Base-by-base conservation (phyloP, 2,113 vertebrate genomes). In the Misgurnus anguillicaudatus region DNA sequence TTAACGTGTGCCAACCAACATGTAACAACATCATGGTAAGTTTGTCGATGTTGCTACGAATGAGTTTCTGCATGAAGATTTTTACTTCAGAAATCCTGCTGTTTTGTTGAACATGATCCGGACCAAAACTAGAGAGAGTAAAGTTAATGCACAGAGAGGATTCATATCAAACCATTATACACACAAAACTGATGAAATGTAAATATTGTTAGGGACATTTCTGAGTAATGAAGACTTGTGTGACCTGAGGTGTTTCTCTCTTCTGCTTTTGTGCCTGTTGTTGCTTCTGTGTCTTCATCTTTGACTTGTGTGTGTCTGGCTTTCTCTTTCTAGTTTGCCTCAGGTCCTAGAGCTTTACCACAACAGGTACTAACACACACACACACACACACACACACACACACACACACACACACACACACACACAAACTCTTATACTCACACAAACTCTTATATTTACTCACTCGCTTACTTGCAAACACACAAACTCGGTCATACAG, bases 301-400 rank as follows among this genome's bases (percentile, higher is more conserved):
- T 38, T 53, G 60, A 68, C 68, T 10, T 63, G 11, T 79, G 7
- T 80, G 60, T 80, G 68, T 31, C 41, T 75, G 11, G 77, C 73
- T 80, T 67, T 86, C 62, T 84, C 70, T 84, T 88, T 93, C 84
- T 91, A 95, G 94, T 95, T 95, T 93, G 92, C 92, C 91, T 89
- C 93, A 81, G 94, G 92, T 92, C 92, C 94, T 91, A 92, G 94
- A 82, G 88, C 94, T 93, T 90, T 95, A 90, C 93, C 94, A 90
- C 94, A 94, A 92, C 94, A 95, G 94, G 94, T 95, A 95, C 93
- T 95, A 91, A 91, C 90, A 85, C 71, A 60, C 17, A 66, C 61
- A 63, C 60, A 51, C 24, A 36, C 21, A 60, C 47, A 77, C 31
- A n/a, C 36, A 24, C 10, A 39, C 65, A 53, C 61, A 24, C n/a